phyloP scores from a whole-genome alignment of 2,888 invertebrate species.

The Bellardia bayeri region DNA sequence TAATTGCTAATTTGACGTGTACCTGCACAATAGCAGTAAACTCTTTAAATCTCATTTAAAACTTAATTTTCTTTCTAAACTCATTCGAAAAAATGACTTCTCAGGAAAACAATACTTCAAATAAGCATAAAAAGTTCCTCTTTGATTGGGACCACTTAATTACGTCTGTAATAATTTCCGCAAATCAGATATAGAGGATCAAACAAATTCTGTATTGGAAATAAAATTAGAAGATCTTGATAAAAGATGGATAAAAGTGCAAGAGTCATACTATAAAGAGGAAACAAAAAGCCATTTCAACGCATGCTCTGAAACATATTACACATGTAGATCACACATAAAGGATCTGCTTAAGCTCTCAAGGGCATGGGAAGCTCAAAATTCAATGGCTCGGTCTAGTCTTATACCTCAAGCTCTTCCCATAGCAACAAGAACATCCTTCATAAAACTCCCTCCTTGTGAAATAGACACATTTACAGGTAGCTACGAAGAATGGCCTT shows the following conservation, averaged over 20 bases:
- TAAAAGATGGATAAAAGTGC: neutral
- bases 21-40: too few species aligned
- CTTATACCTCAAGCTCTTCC: too few species aligned
- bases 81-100: neutral
- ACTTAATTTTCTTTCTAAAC: too few species aligned
- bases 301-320: neutral
- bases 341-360: too few species aligned
- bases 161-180: conserved; percentile 9
- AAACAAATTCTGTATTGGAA: conserved; percentile 24
- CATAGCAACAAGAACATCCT: neutral
- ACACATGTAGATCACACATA: too few species aligned
- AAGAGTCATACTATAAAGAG: neutral
- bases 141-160: conserved; percentile 38
- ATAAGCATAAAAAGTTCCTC: neutral
- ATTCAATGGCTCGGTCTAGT: too few species aligned
- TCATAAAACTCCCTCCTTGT: conserved; percentile 19
- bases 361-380: too few species aligned
- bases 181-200: neutral
- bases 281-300: neutral
- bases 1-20: too few species aligned
- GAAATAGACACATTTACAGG: conserved; percentile 33
- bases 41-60: too few species aligned
- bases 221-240: conserved; percentile 7
- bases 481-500: too few species aligned
- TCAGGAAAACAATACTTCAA: neutral